Evolutionary conservation across 1,140 invertebrate genomes (phyloP).

Genomic region (Marisa cornuarietis): DNA sequence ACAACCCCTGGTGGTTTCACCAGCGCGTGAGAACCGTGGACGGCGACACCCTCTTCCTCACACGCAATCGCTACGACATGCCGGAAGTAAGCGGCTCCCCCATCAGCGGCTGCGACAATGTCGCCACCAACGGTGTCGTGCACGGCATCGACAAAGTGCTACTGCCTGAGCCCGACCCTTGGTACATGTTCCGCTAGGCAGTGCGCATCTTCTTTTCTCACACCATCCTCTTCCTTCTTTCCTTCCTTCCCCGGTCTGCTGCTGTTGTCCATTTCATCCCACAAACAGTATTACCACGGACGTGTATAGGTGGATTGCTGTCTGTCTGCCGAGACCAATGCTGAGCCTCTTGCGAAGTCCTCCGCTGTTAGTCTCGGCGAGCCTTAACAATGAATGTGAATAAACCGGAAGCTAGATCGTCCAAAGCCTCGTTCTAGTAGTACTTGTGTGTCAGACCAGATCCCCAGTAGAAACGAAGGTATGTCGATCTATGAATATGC

Average conservation of each 20-base stretch:
- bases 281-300: not conserved
- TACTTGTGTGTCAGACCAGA: too few relatives aligned
- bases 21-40: constrained; percentile 20
- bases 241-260: not conserved
- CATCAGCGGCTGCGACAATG: constrained; percentile 61
- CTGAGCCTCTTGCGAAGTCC: too few relatives aligned
- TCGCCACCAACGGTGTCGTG: constrained; percentile 71
- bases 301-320: too few relatives aligned
- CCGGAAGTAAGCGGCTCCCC: constrained; percentile 26
- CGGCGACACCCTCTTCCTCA: constrained; percentile 26
- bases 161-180: constrained; percentile 1
- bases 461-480: too few relatives aligned
- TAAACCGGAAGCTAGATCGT: too few relatives aligned
- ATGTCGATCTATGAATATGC: too few relatives aligned
- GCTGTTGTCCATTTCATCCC: not conserved
- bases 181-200: not conserved
- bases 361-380: too few relatives aligned
- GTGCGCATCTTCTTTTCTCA: too few relatives aligned
- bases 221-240: too few relatives aligned
- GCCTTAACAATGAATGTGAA: too few relatives aligned
- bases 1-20: constrained; percentile 20
- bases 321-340: too few relatives aligned
- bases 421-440: too few relatives aligned
- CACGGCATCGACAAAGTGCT: constrained; percentile 69
- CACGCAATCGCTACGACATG: constrained; percentile 24